Evolutionary conservation across 1,140 invertebrate genomes (phyloP), one percentile per base, ranked within the genome.

Genomic region (Bemisia tabaci): DNA sequence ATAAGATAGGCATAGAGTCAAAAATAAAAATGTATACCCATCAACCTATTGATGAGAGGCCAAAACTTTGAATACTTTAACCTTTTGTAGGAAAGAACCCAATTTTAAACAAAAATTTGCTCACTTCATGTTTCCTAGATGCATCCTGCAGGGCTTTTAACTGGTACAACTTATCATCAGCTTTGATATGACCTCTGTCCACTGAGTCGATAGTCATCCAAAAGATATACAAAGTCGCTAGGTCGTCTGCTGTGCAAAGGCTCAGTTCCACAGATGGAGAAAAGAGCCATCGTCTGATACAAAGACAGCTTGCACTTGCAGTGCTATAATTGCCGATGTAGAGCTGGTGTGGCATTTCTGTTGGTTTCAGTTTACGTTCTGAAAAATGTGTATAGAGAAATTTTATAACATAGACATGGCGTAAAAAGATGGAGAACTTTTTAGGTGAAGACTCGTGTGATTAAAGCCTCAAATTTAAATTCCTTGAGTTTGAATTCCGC

Each of bases 311-410:
- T 63, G 92, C 91, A 26, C 93, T 95, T 24, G 95, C 95, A n/a
- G 96, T 98, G 69, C 92, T 96, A 75, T 98, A 98, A 79, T 99
- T 99, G 80, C 98, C 95, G 71, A 99, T 95, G 77, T 99, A 99
- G 62, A 99, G 81, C 73, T 95, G 94, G 78, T 99, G 95, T 0
- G 95, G 95, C 70, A 94, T 92, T 80, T 99, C 97, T 74, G 90
- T 87, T 1, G 91, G 85, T 72, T 93, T 90, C 62, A 99, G 79
- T 79, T 97, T 97, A 64, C 97, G 84, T 78, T 98, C 95, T 94
- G 78, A 58, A 80, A 79, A 70, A 60, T 26, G 2, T 1, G 59
- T 39, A n/a, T n/a, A n/a, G n/a, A n/a, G n/a, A n/a, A n/a, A n/a
- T n/a, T n/a, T n/a, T n/a, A n/a, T n/a, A n/a, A n/a, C n/a, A n/a